These are phyloP conservation scores for Gracilinanus agilis DNA, from an alignment of 2,113 vertebrate genomes.

Conservation along the genomic window DNA sequence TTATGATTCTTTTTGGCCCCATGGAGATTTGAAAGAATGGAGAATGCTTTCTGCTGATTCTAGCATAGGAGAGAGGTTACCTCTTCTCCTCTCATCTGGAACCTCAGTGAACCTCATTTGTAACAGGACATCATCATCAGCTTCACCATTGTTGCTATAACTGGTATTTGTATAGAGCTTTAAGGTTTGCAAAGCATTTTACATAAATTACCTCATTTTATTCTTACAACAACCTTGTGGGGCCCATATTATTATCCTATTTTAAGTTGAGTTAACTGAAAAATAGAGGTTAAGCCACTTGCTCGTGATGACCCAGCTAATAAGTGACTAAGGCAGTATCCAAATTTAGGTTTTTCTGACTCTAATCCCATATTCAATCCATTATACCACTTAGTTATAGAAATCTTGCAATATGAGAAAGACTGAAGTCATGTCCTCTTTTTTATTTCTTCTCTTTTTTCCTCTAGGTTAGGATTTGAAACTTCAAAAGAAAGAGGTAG, in stretches of 20 bases:
- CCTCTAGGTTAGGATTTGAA: background rate
- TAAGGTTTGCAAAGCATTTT: background rate
- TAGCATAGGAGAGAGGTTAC: background rate
- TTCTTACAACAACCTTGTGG: background rate
- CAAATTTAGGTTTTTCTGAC: background rate
- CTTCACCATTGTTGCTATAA: background rate
- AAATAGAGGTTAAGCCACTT: background rate
- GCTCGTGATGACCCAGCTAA: background rate
- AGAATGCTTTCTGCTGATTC: background rate
- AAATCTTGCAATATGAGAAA: background rate
- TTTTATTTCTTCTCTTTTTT: background rate
- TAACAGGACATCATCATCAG: background rate
- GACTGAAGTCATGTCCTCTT: background rate
- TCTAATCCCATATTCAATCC: background rate
- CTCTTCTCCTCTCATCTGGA: background rate
- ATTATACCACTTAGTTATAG: background rate
- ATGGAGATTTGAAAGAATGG: background rate
- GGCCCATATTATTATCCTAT: background rate
- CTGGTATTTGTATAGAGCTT: background rate
- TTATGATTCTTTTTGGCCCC: background rate
- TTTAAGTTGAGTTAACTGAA: background rate
- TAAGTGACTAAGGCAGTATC: background rate
- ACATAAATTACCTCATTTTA: background rate
- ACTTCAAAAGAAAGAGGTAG: background rate
- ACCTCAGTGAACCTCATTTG: background rate